phyloP scores from a whole-genome alignment of 2,888 invertebrate genomes.

The Chromoteleia sp. region DNA sequence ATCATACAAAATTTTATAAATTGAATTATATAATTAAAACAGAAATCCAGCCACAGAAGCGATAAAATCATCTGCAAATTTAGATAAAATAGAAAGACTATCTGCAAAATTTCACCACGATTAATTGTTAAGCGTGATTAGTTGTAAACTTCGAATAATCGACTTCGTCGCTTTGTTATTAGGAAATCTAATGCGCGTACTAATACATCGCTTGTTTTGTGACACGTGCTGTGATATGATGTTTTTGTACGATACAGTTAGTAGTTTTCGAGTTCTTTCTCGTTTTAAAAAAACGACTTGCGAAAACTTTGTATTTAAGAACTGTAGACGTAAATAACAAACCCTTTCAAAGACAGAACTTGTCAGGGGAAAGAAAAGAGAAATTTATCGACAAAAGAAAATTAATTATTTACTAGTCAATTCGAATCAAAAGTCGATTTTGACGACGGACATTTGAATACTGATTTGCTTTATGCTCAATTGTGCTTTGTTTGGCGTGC shows the following conservation, averaged over 20 bases:
- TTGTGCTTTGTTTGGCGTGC: conserved; percentile 34
- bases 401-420: conserved; percentile 50
- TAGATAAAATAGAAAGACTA: too few relatives aligned
- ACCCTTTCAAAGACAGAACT: conserved; percentile 40
- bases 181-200: conserved; percentile 53
- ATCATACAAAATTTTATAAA: too few relatives aligned
- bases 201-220: conserved; percentile 68
- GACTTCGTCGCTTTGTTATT: conserved; percentile 50
- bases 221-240: conserved; percentile 70
- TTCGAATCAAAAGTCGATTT: conserved; percentile 52
- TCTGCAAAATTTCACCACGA: neutral
- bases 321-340: conserved; percentile 25
- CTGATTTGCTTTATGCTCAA: conserved; percentile 33
- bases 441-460: conserved; percentile 26
- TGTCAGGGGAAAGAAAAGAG: conserved; percentile 10
- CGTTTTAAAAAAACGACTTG: conserved; percentile 52
- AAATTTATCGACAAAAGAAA: conserved; percentile 1
- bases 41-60: too few relatives aligned
- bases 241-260: conserved; percentile 66
- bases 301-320: conserved; percentile 50
- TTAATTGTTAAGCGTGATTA: conserved; percentile 9
- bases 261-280: conserved; percentile 46
- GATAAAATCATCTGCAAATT: too few relatives aligned
- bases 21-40: too few relatives aligned
- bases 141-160: conserved; percentile 41